Evolutionary conservation across 2,113 vertebrate genomes (phyloP).

Genomic region (Taurulus bubalis): DNA sequence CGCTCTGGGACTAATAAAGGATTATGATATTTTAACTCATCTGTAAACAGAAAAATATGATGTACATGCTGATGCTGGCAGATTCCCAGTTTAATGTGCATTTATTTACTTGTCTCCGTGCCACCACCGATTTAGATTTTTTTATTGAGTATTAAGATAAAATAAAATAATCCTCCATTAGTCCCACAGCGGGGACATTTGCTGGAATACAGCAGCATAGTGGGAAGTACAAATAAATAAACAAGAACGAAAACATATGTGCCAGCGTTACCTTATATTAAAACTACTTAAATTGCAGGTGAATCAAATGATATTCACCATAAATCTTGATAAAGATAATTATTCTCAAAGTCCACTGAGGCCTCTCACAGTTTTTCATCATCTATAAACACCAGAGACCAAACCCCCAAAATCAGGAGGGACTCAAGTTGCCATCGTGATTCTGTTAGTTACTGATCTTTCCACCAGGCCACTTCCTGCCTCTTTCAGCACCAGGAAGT

Average conservation of each 20-base stretch:
- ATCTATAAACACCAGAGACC: background rate
- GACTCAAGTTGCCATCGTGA: background rate
- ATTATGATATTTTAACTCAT: too few relatives aligned
- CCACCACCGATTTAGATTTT: too few relatives aligned
- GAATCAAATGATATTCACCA: background rate
- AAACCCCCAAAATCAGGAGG: background rate
- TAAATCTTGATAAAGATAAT: background rate
- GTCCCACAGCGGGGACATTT: too few relatives aligned
- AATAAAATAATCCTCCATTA: too few relatives aligned
- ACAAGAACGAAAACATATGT: too few relatives aligned
- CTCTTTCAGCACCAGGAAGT: constrained; percentile 69
- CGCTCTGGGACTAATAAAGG: too few relatives aligned
- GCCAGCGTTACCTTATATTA: background rate
- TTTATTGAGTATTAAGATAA: background rate
- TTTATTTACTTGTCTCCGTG: background rate
- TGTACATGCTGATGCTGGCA: background rate
- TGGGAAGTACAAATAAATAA: too few relatives aligned
- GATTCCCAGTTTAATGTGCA: background rate
- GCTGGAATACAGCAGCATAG: too few relatives aligned
- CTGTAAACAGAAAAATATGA: background rate
- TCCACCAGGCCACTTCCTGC: constrained; percentile 55
- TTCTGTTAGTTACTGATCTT: constrained; percentile 38
- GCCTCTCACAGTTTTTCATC: background rate
- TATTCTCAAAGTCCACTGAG: background rate
- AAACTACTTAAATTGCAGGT: background rate